Evolutionary conservation across 2,113 vertebrate genomes (phyloP).

Genomic region (Varanus salvator): DNA sequence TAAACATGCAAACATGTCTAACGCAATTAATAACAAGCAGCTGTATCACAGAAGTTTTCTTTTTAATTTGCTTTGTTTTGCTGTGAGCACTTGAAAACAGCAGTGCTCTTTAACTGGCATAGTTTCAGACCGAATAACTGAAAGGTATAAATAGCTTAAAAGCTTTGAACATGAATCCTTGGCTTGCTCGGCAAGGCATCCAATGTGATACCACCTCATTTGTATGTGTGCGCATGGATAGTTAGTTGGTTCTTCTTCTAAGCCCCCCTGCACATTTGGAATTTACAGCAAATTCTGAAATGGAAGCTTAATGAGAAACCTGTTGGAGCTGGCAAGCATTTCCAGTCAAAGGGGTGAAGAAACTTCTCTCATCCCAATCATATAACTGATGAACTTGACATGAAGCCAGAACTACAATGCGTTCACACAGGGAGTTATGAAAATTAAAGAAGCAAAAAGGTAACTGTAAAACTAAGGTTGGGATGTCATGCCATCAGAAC

Average conservation of each 20-base stretch:
- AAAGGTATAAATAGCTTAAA: conserved; percentile 1
- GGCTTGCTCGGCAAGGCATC: background rate
- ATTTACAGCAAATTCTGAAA: background rate
- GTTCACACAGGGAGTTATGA: background rate
- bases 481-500: no score
- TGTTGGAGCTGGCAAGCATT: background rate
- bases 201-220: background rate
- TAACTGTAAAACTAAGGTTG: background rate
- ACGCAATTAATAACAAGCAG: background rate
- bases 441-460: background rate
- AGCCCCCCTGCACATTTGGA: background rate
- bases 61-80: background rate
- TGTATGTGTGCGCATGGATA: background rate
- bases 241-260: background rate
- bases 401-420: conserved; percentile 32
- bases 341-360: conserved; percentile 9
- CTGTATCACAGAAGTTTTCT: background rate
- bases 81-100: background rate
- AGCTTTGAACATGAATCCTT: conserved; percentile 1
- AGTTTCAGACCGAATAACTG: background rate
- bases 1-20: background rate
- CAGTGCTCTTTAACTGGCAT: conserved; percentile 11
- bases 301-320: background rate
- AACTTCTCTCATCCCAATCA: background rate
- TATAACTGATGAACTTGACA: background rate